A percentile compares a stretch with the other conserved stretches of the same genome.
These are phyloP conservation scores for Seira ritae DNA, from an alignment of 2,888 invertebrate species.

Conservation along the genomic window DNA sequence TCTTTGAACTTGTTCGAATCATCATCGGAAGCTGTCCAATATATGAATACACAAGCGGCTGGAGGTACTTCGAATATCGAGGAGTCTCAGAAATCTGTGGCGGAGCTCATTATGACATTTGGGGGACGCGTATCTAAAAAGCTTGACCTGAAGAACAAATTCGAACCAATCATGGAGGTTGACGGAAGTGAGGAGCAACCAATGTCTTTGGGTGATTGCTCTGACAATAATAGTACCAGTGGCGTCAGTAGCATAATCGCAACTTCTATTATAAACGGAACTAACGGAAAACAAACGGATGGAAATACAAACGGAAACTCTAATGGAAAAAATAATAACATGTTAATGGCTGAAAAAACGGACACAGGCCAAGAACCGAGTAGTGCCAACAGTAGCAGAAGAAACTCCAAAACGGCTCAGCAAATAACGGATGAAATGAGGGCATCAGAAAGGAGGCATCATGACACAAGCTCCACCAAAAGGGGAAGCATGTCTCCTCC, in stretches of 20 bases:
- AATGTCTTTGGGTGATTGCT: slow-evolving; percentile 64
- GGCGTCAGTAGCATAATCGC: slow-evolving; percentile 61
- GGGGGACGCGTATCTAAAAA: slow-evolving; percentile 67
- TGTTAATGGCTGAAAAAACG: slow-evolving; percentile 22
- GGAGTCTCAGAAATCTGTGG: slow-evolving; percentile 67
- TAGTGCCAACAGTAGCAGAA: slow-evolving; percentile 50
- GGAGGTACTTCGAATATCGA: slow-evolving; percentile 31
- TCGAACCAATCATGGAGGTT: slow-evolving; percentile 70
- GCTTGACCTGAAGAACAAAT: slow-evolving; percentile 67
- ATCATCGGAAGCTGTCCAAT: slow-evolving; percentile 16
- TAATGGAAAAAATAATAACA: slow-evolving; percentile 12
- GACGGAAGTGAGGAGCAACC: slow-evolving; percentile 65
- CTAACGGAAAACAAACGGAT: slow-evolving; percentile 35
- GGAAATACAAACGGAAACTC: background rate
- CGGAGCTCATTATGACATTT: slow-evolving; percentile 69
- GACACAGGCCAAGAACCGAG: slow-evolving; percentile 50
- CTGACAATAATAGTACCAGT: slow-evolving; percentile 66
- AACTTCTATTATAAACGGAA: slow-evolving; percentile 18
- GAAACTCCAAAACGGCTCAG: slow-evolving; percentile 54
- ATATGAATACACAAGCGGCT: slow-evolving; percentile 38
- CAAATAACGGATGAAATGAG: slow-evolving; percentile 58
- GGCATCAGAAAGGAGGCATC: slow-evolving; percentile 18
- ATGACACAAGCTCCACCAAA: slow-evolving; percentile 2
- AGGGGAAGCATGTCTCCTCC: slow-evolving; percentile 59
- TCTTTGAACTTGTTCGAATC: slow-evolving; percentile 25